A percentile compares a stretch with the other conserved stretches of the same genome.
Conservation (phyloP, 2,113 vertebrate genomes). For the Mirza zaza region DNA sequence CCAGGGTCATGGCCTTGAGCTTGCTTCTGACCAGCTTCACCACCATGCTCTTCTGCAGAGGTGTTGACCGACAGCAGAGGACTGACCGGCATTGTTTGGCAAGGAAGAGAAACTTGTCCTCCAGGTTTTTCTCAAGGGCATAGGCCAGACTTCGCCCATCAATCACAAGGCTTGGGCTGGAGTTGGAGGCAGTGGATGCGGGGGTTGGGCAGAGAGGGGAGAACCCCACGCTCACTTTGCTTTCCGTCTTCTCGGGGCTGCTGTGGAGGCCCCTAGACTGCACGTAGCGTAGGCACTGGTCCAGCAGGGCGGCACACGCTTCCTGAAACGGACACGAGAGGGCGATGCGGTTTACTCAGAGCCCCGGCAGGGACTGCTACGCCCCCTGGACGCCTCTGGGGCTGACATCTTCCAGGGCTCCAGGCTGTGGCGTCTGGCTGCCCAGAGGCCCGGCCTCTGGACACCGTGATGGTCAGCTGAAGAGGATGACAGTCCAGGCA, state of each 20-base stretch:
- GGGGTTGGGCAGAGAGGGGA: conserved; percentile 78
- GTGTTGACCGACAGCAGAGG: conserved; percentile 95
- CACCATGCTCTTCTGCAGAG: conserved; percentile 98
- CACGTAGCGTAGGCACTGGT: conserved; percentile 89
- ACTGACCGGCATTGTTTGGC: conserved; percentile 93
- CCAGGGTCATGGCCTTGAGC: conserved; percentile 97
- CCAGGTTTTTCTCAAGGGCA: conserved; percentile 91
- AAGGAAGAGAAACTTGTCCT: conserved; percentile 94
- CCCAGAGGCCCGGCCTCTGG: background rate
- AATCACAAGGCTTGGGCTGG: conserved; percentile 92
- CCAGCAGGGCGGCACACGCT: conserved; percentile 91
- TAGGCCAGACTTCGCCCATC: conserved; percentile 96
- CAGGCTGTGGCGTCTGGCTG: background rate
- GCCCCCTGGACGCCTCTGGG: accelerated
- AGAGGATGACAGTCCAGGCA: accelerated
- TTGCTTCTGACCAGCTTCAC: conserved; percentile 97
- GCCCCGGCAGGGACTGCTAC: background rate
- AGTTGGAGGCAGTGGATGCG: conserved; percentile 77
- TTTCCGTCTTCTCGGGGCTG: conserved; percentile 76
- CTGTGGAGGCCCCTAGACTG: conserved; percentile 88
- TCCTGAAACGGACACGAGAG: conserved; percentile 86
- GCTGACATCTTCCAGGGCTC: background rate
- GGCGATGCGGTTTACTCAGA: accelerated
- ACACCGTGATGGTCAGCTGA: background rate
- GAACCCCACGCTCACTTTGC: conserved; percentile 80